Evolutionary conservation across 2,113 vertebrate species (phyloP).

Genomic region (Otis tarda): DNA sequence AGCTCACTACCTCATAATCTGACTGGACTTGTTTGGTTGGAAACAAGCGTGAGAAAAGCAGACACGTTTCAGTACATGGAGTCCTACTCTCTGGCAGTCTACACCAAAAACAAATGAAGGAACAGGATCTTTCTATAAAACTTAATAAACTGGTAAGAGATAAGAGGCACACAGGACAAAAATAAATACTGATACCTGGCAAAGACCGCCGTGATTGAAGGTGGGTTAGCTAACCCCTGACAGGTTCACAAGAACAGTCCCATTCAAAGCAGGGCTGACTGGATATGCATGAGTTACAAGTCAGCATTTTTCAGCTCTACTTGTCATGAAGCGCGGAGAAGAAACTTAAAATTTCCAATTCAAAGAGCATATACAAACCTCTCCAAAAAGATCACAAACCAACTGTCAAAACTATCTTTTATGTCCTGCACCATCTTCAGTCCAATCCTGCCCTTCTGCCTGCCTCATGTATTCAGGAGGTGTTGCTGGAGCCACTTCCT

Average conservation of each 20-base stretch:
- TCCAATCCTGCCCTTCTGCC: background rate
- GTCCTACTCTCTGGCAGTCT: background rate
- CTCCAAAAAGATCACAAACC: background rate
- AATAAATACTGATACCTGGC: background rate
- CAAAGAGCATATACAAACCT: background rate
- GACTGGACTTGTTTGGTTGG: background rate
- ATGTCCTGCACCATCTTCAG: background rate
- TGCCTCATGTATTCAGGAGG: slow-evolving; percentile 29
- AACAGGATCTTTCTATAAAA: background rate
- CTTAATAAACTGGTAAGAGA: background rate
- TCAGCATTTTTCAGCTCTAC: background rate
- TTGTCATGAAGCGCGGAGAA: background rate
- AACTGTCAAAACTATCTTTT: background rate
- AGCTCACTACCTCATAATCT: background rate
- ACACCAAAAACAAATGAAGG: background rate
- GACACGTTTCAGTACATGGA: background rate
- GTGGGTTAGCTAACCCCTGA: background rate
- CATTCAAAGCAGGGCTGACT: background rate
- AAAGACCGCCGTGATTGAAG: background rate
- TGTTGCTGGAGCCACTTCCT: slow-evolving; percentile 36
- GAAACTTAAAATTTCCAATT: background rate
- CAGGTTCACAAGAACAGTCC: background rate
- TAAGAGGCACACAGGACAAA: background rate
- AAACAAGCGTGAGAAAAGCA: background rate
- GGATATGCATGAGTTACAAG: background rate